Evolutionary conservation across 2,797 vertebrate genomes (phyloP).

Genomic region (Spea hammondii): DNA sequence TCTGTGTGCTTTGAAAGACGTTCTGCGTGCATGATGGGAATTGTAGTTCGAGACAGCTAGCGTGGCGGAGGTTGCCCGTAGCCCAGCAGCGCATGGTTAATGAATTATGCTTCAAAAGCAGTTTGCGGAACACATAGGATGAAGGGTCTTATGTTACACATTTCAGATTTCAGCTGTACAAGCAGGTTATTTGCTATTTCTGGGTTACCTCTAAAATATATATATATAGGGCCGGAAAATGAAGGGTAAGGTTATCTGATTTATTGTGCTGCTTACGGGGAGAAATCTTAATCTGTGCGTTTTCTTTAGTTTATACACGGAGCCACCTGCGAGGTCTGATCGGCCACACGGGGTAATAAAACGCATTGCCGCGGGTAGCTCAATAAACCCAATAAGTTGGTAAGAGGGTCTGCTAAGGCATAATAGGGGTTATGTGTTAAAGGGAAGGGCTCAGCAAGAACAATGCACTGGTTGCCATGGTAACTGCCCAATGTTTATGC

Average conservation of each 20-base stretch:
- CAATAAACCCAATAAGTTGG: no score
- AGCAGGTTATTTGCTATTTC: slow-evolving; percentile 44
- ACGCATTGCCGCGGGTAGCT: no score
- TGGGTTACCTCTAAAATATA: slow-evolving; percentile 31
- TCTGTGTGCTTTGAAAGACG: background rate
- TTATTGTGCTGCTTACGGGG: slow-evolving; percentile 26
- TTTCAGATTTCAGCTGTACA: slow-evolving; percentile 40
- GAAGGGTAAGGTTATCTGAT: slow-evolving; percentile 46
- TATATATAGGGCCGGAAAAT: slow-evolving; percentile 36
- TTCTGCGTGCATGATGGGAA: no score
- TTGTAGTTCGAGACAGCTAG: no score
- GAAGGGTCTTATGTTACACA: slow-evolving; percentile 38
- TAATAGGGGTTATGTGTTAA: no score
- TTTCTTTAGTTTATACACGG: background rate
- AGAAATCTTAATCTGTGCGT: slow-evolving; percentile 23
- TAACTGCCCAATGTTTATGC: no score
- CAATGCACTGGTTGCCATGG: no score
- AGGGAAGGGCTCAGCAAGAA: no score
- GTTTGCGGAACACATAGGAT: slow-evolving; percentile 20
- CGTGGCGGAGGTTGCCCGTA: background rate
- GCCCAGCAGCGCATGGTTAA: slow-evolving; percentile 20
- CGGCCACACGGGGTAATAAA: no score
- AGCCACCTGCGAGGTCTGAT: no score
- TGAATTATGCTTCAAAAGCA: slow-evolving; percentile 38
- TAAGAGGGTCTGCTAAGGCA: no score